A percentile compares a stretch with the other conserved stretches of the same genome.
phyloP scores from a whole-genome alignment of 2,113 vertebrate genomes.

The Hemicordylus capensis region DNA sequence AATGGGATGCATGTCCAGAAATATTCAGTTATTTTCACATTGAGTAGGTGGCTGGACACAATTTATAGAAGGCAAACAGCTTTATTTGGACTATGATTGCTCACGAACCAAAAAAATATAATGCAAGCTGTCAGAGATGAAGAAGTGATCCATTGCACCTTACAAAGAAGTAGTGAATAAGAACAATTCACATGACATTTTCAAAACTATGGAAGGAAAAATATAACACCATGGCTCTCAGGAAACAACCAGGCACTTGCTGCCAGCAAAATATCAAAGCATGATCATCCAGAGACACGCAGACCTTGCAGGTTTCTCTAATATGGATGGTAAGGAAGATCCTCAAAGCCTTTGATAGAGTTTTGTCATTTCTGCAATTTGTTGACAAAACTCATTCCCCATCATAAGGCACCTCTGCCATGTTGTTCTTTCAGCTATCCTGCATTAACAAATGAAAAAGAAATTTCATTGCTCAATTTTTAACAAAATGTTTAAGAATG shows the following conservation, averaged over 20 bases:
- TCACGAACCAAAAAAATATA: slow-evolving; percentile 7
- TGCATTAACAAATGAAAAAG: too few relatives aligned
- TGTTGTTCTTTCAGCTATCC: too few relatives aligned
- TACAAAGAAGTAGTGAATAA: accelerated
- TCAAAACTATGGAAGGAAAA: background rate
- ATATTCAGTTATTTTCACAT: slow-evolving; percentile 14
- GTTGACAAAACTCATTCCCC: too few relatives aligned
- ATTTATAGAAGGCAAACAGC: slow-evolving; percentile 5
- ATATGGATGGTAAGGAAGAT: too few relatives aligned
- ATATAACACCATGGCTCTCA: background rate
- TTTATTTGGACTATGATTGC: slow-evolving; percentile 18
- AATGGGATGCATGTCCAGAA: slow-evolving; percentile 5
- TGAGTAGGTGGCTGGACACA: background rate
- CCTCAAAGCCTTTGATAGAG: too few relatives aligned
- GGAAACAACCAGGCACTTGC: background rate
- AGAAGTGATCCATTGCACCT: background rate
- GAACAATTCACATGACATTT: background rate
- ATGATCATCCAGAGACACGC: too few relatives aligned
- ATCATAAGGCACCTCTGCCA: too few relatives aligned
- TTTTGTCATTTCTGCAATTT: too few relatives aligned
- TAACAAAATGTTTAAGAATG: too few relatives aligned
- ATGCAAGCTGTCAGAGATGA: background rate
- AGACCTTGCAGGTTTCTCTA: too few relatives aligned
- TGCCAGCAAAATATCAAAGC: background rate
- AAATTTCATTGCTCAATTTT: too few relatives aligned